Percentiles rank a stretch among this genome's conserved stretches.
Conservation (phyloP, 2,113 vertebrate genomes). For the Pristiophorus japonicus region DNA sequence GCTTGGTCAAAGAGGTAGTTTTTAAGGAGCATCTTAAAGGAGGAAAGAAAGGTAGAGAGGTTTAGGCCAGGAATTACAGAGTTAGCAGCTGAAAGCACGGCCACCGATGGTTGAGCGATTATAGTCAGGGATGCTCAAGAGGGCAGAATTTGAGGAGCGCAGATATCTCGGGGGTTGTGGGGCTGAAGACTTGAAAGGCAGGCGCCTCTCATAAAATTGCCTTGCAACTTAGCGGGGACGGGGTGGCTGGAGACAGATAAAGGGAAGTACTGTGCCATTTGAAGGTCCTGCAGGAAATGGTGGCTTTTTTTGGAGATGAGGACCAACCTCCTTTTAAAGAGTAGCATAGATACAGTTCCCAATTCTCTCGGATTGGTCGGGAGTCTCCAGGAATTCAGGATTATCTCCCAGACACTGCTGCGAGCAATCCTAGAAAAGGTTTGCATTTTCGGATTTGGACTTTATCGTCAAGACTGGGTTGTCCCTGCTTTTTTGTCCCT, state of each 20-base stretch:
- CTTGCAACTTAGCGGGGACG: not conserved
- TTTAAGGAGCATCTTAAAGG: too few relatives aligned
- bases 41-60: too few relatives aligned
- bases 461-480: not conserved
- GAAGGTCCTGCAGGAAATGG: too few relatives aligned
- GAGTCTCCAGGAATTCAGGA: too few relatives aligned
- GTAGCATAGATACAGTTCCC: not conserved
- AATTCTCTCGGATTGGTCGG: not conserved
- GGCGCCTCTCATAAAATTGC: too few relatives aligned
- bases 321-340: not conserved
- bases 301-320: not conserved
- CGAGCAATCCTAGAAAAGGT: not conserved
- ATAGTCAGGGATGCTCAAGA: too few relatives aligned
- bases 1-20: too few relatives aligned
- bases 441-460: not conserved
- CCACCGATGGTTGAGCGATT: too few relatives aligned
- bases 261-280: not conserved
- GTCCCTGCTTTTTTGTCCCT: not conserved
- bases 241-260: not conserved
- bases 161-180: too few relatives aligned
- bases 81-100: too few relatives aligned
- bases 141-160: too few relatives aligned
- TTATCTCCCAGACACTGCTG: not conserved
- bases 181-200: not conserved
- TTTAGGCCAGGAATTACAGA: too few relatives aligned